These are phyloP conservation scores for Carassius auratus DNA, from an alignment of 2,113 vertebrate species.

Conservation along the genomic window DNA sequence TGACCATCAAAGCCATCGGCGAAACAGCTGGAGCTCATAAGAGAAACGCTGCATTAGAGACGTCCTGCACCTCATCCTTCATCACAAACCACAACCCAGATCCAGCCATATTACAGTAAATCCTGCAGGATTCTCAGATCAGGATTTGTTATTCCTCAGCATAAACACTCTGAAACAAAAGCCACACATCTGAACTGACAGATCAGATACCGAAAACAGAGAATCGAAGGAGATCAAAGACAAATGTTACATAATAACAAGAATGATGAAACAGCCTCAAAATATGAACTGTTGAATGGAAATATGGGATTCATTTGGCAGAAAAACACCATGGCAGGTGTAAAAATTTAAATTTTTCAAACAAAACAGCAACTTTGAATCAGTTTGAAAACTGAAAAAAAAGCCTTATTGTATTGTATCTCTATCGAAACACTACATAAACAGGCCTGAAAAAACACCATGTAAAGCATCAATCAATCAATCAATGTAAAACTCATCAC, in stretches of 20 bases:
- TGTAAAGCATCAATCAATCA: no score
- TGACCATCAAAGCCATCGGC: background rate
- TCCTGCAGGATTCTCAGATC: background rate
- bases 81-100: background rate
- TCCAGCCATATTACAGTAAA: background rate
- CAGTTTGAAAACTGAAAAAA: background rate
- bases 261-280: background rate
- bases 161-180: background rate
- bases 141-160: background rate
- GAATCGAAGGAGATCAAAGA: background rate
- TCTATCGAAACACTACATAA: background rate
- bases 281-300: background rate
- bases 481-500: no score
- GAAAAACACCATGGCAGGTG: background rate
- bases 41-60: background rate
- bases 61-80: background rate
- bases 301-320: background rate
- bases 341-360: background rate
- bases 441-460: no score
- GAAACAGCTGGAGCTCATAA: constrained; percentile 4
- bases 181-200: background rate
- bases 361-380: background rate
- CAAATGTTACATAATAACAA: background rate
- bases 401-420: background rate
- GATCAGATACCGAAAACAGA: background rate